Base-by-base conservation (phyloP, 2,888 invertebrate genomes). In the Gastrophysa polygoni region DNA sequence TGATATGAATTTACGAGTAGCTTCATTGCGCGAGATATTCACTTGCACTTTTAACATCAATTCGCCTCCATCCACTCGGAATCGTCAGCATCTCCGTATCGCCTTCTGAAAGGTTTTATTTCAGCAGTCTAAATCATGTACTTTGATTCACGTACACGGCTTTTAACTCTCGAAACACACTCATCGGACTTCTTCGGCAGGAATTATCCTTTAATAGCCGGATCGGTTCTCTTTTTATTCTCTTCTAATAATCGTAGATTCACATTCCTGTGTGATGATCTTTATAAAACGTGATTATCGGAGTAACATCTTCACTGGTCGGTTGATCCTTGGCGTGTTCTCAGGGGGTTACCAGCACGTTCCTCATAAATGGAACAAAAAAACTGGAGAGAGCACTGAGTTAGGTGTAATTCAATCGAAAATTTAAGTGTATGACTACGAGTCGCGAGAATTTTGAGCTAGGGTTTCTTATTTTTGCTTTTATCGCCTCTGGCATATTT, bases 191-290 rank as follows among this genome's bases (percentile, higher is more conserved):
- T 52, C 49, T 38, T 24, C 48, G 52, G 50, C 50, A 60, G 60
- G 62, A 66, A 71, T 69, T 71, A 66, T 60, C 60, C 61, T 59
- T 63, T 71, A 71, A 71, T 71, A 67, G 68, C 63, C 49, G 68
- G 69, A 69, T 71, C 67, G 59, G 64, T 69, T 52, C 61, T 63
- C 59, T 67, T 67, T 56, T 60, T 67, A 70, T 68, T 69, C 67
- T 68, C 55, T 50, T 63, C 32, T 11, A 11, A 11, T 52, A 67
- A 68, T 68, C 63, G 66, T 55, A 63, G 62, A 61, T 69, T 69
- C 70, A 63, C 70, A 70, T 71, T 71, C 71, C 70, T 59, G 49
- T 56, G 55, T 66, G 68, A 69, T 70, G 69, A 71, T 69, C 68
- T 68, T 54, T 63, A 65, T 68, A 68, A 70, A 67, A 68, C 57